phyloP scores from a whole-genome alignment of 2,888 invertebrate genomes.

The Salpingus planirostris region DNA sequence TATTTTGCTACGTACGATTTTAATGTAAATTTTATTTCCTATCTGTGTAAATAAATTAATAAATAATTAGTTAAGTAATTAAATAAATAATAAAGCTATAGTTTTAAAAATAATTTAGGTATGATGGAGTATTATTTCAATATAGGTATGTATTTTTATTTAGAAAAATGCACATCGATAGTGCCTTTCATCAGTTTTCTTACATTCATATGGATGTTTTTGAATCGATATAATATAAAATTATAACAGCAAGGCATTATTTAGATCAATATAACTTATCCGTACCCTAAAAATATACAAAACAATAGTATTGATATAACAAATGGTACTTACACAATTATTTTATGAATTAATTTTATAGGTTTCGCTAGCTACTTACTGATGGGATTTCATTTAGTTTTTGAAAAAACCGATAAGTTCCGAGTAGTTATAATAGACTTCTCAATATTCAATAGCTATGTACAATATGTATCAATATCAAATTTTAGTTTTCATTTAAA shows the following conservation, averaged over 20 bases:
- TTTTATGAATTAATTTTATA: slow-evolving; percentile 3
- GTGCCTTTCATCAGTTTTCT: slow-evolving; percentile 25
- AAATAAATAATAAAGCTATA: no score
- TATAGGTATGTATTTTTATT: slow-evolving; percentile 22
- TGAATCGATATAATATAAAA: slow-evolving; percentile 15
- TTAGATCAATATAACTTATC: slow-evolving; percentile 20
- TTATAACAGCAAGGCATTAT: slow-evolving; percentile 28
- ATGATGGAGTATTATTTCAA: slow-evolving; percentile 4
- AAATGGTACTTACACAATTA: slow-evolving; percentile 2
- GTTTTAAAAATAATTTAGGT: no score
- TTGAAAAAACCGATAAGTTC: slow-evolving; percentile 5
- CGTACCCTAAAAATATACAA: slow-evolving; percentile 12
- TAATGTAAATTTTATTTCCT: no score
- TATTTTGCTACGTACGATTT: no score
- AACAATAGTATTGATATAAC: slow-evolving; percentile 1
- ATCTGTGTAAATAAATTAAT: no score
- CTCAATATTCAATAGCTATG: slow-evolving; percentile 33
- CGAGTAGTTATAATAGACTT: slow-evolving; percentile 8
- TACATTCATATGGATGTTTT: slow-evolving; percentile 22
- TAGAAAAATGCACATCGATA: slow-evolving; percentile 28
- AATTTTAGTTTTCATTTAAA: slow-evolving; percentile 31
- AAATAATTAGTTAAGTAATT: no score
- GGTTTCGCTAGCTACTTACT: not conserved
- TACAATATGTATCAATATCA: slow-evolving; percentile 40
- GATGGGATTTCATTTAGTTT: no score